These are phyloP conservation scores for Porites divaricata DNA, from an alignment of 92 coral and sea anemone genomes.

Conservation along the genomic window DNA sequence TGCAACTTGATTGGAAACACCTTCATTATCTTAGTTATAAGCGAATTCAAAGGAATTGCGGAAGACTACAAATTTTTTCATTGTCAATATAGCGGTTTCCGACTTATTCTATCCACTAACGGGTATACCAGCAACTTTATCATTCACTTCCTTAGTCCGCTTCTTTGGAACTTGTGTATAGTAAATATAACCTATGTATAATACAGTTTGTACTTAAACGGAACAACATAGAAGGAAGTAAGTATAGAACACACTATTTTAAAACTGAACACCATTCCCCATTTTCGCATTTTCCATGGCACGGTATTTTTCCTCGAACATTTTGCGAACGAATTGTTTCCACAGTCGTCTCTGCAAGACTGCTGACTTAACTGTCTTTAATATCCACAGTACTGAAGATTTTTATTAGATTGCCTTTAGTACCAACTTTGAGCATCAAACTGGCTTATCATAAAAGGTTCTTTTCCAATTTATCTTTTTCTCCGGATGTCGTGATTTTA, in stretches of 20 bases:
- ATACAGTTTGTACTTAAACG: too few relatives aligned
- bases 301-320: too few relatives aligned
- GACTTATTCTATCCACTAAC: slow-evolving; percentile 2
- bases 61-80: background rate
- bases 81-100: slow-evolving; percentile 16
- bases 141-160: background rate
- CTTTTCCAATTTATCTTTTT: too few relatives aligned
- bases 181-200: too few relatives aligned
- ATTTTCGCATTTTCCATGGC: too few relatives aligned
- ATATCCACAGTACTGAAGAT: background rate
- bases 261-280: too few relatives aligned
- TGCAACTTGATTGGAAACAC: slow-evolving; percentile 3
- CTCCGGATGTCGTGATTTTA: too few relatives aligned
- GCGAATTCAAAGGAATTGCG: background rate
- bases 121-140: background rate
- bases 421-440: background rate
- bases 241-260: too few relatives aligned
- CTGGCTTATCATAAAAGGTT: background rate
- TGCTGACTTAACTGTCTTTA: background rate
- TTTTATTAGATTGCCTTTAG: background rate
- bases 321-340: too few relatives aligned
- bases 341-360: too few relatives aligned
- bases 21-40: background rate
- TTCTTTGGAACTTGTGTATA: too few relatives aligned
- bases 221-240: too few relatives aligned